phyloP scores from a whole-genome alignment of 2,113 vertebrate species.

The Hyperopisus bebe region DNA sequence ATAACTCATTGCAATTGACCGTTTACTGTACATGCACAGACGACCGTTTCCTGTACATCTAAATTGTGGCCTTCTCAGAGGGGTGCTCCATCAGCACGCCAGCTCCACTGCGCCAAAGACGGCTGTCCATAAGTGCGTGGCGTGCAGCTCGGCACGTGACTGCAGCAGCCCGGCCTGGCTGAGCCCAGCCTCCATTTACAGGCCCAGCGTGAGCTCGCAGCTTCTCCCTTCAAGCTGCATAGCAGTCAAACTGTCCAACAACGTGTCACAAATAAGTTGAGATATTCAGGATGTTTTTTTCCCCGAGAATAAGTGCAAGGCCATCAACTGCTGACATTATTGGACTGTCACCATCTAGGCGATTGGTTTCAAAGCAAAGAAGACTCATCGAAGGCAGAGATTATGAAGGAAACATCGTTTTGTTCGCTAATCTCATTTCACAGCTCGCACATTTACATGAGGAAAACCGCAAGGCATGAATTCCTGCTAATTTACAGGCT shows the following conservation, averaged over 20 bases:
- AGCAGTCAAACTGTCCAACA: constrained; percentile 7
- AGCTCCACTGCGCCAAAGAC: neutral
- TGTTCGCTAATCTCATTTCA: neutral
- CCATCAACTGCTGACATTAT: neutral
- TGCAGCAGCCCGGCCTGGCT: neutral
- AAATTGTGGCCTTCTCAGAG: neutral
- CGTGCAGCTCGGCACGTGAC: neutral
- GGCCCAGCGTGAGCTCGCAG: constrained; percentile 6
- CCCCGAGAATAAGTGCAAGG: neutral
- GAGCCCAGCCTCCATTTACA: constrained; percentile 4
- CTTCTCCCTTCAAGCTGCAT: neutral
- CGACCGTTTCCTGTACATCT: neutral
- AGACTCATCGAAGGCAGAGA: neutral
- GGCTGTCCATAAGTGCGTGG: neutral
- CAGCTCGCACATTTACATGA: neutral
- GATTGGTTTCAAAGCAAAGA: neutral
- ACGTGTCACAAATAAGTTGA: constrained; percentile 18
- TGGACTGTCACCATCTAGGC: neutral
- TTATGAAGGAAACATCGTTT: neutral
- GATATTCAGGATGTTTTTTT: neutral
- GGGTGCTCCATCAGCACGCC: neutral
- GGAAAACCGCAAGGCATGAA: neutral
- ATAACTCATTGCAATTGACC: neutral
- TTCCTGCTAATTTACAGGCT: neutral
- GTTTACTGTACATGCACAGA: neutral